Evolutionary conservation across 35 echinoderm and acorn worm species (phyloP).

Genomic region (Heliocidaris erythrogramma): DNA sequence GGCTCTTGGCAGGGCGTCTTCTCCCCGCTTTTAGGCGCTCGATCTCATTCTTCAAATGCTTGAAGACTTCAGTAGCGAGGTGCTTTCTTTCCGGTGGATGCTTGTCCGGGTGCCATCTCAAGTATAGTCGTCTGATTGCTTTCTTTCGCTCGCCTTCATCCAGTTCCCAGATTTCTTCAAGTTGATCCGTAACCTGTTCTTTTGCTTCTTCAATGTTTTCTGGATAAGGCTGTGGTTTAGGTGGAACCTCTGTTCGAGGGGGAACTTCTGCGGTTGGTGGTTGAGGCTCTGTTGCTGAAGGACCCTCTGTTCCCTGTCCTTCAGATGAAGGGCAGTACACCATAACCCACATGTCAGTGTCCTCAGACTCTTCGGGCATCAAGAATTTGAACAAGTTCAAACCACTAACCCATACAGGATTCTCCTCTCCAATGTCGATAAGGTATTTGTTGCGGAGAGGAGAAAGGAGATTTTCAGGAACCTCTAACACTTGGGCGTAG

Average conservation of each 20-base stretch:
- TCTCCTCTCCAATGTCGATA: not conserved
- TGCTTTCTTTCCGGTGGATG: slow-evolving; percentile 19
- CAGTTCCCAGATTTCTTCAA: slow-evolving; percentile 42
- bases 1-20: not conserved
- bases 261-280: not conserved
- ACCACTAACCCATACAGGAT: not conserved
- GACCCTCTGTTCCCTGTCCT: not conserved
- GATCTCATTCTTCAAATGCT: slow-evolving; percentile 49
- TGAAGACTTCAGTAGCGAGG: slow-evolving; percentile 50
- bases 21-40: not conserved
- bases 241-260: not conserved
- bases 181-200: slow-evolving; percentile 9
- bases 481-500: not conserved
- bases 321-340: not conserved
- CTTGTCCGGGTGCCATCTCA: slow-evolving; percentile 68
- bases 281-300: not conserved
- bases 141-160: slow-evolving; percentile 49
- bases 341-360: not conserved
- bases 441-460: slow-evolving; percentile 13
- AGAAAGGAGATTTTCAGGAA: not conserved
- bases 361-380: not conserved
- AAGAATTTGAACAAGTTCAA: slow-evolving; percentile 19
- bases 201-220: slow-evolving; percentile 32
- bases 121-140: slow-evolving; percentile 35
- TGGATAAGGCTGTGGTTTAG: slow-evolving; percentile 15